Conservation (phyloP, 2,113 vertebrate genomes). For the Oncorhynchus masou region DNA sequence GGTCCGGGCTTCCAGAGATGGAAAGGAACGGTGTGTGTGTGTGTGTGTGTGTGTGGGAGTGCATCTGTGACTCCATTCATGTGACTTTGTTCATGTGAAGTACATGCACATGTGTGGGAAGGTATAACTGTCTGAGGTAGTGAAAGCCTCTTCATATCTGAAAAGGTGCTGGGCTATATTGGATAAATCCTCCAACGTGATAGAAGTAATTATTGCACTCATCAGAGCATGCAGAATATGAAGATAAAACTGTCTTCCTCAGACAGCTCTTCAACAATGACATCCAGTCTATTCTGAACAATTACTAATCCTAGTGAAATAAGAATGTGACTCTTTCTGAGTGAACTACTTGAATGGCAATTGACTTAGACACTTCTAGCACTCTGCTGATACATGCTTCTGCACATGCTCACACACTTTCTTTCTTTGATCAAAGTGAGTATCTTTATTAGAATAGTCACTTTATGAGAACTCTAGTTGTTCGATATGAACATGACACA, state of each 20-base stretch:
- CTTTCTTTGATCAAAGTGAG: background rate
- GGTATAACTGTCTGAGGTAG: slow-evolving; percentile 15
- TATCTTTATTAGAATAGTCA: no score
- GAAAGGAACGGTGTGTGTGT: slow-evolving; percentile 16
- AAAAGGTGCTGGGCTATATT: background rate
- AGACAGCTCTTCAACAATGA: slow-evolving; percentile 28
- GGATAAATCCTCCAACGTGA: slow-evolving; percentile 35
- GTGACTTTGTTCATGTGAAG: background rate
- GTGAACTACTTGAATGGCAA: background rate
- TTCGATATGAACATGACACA: no score
- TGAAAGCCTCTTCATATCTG: slow-evolving; percentile 25
- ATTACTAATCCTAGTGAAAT: slow-evolving; percentile 31
- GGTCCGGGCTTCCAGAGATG: background rate
- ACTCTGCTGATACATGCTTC: background rate
- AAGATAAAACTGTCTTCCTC: slow-evolving; percentile 25
- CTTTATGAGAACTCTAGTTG: no score
- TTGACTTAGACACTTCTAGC: background rate
- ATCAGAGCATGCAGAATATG: slow-evolving; percentile 40
- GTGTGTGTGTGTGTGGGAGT: background rate
- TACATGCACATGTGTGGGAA: background rate
- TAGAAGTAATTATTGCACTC: slow-evolving; percentile 52
- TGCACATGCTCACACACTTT: background rate
- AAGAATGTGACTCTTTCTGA: background rate
- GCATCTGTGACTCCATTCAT: background rate
- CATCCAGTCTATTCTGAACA: slow-evolving; percentile 31